These are phyloP conservation scores for Penaeus indicus DNA, from an alignment of 1,140 invertebrate species.

Conservation along the genomic window DNA sequence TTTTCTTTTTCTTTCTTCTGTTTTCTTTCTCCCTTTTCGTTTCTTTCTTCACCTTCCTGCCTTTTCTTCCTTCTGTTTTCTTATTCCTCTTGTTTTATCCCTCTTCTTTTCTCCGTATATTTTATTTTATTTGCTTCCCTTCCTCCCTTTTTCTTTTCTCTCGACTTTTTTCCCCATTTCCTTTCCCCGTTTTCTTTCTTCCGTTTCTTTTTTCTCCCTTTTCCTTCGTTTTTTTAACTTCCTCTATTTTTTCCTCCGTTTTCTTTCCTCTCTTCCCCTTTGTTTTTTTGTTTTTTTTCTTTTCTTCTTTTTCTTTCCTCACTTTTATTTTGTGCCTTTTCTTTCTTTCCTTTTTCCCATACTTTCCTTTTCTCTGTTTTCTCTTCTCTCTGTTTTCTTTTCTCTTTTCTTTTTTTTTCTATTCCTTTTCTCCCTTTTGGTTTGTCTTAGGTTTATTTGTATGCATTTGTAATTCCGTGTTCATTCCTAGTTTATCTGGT, in stretches of 20 bases:
- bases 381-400: neutral
- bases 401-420: neutral
- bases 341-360: neutral
- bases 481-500: neutral
- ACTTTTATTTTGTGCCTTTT: neutral
- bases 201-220: neutral
- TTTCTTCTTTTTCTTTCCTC: slow-evolving; percentile 7
- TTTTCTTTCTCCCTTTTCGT: too few relatives aligned
- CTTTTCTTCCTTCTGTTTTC: neutral
- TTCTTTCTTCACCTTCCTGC: too few relatives aligned
- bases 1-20: too few relatives aligned
- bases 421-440: neutral
- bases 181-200: neutral
- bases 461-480: neutral
- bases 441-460: too few relatives aligned
- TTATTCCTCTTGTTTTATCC: neutral
- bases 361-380: neutral
- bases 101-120: too few relatives aligned
- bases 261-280: neutral
- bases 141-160: neutral
- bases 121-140: neutral
- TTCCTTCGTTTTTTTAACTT: neutral
- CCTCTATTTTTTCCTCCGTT: neutral
- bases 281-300: neutral
- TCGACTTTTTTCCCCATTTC: neutral